Base-by-base conservation (phyloP, 2,888 invertebrate species). In the Cotesia congregata region DNA sequence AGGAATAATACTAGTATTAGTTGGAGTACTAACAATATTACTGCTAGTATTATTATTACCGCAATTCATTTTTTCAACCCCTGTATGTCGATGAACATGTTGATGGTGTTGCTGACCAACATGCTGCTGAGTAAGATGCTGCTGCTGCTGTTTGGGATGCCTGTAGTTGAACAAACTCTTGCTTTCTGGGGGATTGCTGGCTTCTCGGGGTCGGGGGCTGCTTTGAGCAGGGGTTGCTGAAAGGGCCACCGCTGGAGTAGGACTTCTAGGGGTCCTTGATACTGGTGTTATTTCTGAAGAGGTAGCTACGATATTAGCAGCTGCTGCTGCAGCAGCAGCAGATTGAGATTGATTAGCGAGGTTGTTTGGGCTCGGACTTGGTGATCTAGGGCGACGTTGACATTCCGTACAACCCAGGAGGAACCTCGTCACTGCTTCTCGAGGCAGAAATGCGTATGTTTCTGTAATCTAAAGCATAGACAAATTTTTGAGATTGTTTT, bases 341-440 rank as follows among this genome's bases (percentile, higher is more conserved):
- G 80, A 81, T 79, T 83, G 85, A 71, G 84, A 80, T 79, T 86
- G 85, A 90, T 88, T 84, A 85, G 90, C 82, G 78, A 88, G 90
- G 90, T 90, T 91, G 71, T 85, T 89, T 65, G 87, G 88, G 77
- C 93, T 94, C 72, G 90, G 91, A 81, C 93, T 94, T 73, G 90
- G 91, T 81, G 93, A 94, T 88, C 93, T 92, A 85, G 94, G 94
- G 86, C 94, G 93, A 87, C 95, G 93, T 88, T 96, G 96, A 90
- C 98, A 98, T 90, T 97, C 97, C 65, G 96, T 94, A 90, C 98
- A 98, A 85, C 97, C 96, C 90, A 98, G 94, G 78, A 98, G 94
- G 91, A 98, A 98, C 85, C 97, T 94, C 78, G 98, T 98, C 88
- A 98, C 98, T 71, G 98, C 98, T 90, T 98, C 98, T 77, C 98